A percentile compares a stretch with the other conserved stretches of the same genome.
phyloP scores from a whole-genome alignment of 2,797 vertebrate genomes.

The Emys orbicularis region DNA sequence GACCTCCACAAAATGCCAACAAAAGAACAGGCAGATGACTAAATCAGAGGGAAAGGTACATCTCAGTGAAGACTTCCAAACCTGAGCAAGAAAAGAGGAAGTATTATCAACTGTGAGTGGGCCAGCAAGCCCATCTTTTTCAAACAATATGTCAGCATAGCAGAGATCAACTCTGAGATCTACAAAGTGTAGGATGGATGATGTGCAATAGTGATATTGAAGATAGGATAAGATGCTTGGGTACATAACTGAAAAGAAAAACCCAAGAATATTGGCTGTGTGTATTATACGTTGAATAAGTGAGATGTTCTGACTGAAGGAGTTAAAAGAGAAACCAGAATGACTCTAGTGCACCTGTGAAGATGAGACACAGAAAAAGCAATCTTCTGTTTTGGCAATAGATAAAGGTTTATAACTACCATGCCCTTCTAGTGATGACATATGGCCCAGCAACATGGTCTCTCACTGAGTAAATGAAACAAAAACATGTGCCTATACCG shows the following conservation, averaged over 20 bases:
- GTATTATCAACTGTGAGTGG: not conserved
- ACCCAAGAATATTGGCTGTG: not conserved
- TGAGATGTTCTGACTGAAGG: not conserved
- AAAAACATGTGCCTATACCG: not conserved
- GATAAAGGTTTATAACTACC: slow-evolving; percentile 60
- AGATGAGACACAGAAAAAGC: slow-evolving; percentile 47
- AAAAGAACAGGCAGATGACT: not conserved
- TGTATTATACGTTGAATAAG: rapidly evolving
- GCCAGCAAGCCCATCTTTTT: not conserved
- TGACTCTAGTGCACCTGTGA: slow-evolving; percentile 25
- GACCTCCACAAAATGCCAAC: not conserved
- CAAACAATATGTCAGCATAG: not conserved
- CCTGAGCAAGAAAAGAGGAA: not conserved
- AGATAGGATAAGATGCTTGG: not conserved
- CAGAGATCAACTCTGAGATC: not conserved
- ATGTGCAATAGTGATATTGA: not conserved
- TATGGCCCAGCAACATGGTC: slow-evolving; percentile 4
- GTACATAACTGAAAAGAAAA: not conserved
- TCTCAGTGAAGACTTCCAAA: not conserved
- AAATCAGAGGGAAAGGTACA: not conserved
- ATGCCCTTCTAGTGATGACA: slow-evolving; percentile 58
- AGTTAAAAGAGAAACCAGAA: not conserved
- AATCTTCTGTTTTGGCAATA: slow-evolving; percentile 45
- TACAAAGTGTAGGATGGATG: not conserved
- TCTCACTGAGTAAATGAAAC: slow-evolving; percentile 40